Percentiles rank a stretch among this genome's conserved stretches.
Evolutionary conservation across 2,113 vertebrate genomes (phyloP).

Genomic region (Chlorocebus sabaeus): DNA sequence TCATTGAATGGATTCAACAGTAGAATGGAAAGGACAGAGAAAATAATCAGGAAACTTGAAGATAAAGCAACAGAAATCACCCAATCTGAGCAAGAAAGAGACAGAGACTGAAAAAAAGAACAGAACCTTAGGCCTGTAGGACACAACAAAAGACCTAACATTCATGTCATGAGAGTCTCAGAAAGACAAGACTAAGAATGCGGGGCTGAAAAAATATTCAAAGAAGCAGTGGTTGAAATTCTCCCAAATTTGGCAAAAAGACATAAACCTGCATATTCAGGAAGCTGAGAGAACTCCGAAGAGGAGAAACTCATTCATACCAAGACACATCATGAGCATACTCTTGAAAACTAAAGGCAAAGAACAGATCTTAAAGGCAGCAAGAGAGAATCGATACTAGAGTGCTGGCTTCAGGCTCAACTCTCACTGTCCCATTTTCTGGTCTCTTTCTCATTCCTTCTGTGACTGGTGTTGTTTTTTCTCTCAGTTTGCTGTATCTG

Average conservation of each 20-base stretch:
- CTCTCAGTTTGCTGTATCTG: background rate
- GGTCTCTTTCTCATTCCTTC: too few species aligned
- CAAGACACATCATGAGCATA: background rate
- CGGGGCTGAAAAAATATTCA: background rate
- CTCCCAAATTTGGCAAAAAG: background rate
- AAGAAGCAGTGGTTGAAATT: background rate
- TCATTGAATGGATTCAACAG: background rate
- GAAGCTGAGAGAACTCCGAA: background rate
- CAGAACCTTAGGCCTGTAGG: background rate
- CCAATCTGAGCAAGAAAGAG: background rate
- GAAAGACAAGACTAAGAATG: background rate
- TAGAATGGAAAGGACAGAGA: background rate
- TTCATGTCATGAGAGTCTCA: background rate
- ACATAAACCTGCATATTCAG: background rate
- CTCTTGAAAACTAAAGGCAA: background rate
- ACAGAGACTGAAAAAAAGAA: background rate
- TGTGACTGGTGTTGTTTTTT: background rate
- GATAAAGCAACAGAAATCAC: background rate
- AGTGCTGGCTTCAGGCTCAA: background rate
- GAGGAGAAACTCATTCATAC: background rate
- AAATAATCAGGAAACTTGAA: background rate
- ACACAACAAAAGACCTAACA: background rate
- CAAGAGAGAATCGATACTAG: background rate
- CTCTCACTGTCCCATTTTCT: background rate
- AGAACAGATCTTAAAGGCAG: background rate